A percentile compares a stretch with the other conserved stretches of the same genome.
These are phyloP conservation scores for Anguilla megastoma DNA, from an alignment of 2,797 vertebrate species.

Conservation along the genomic window DNA sequence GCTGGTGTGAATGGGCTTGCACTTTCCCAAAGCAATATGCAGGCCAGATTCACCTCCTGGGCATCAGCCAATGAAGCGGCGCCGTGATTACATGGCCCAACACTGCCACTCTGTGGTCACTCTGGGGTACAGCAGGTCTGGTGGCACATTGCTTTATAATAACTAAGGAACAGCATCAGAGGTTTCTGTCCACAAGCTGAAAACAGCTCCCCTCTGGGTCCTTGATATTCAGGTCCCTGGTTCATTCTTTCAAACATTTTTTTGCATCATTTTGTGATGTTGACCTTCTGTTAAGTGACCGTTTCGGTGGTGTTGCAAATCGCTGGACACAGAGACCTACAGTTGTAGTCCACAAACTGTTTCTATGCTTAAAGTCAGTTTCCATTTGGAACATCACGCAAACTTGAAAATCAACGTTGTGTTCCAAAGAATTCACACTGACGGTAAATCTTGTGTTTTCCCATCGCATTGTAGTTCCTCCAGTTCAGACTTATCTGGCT, in stretches of 20 bases:
- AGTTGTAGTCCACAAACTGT: background rate
- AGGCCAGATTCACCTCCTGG: constrained; percentile 37
- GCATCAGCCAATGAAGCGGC: background rate
- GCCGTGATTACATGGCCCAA: constrained; percentile 34
- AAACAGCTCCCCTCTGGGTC: background rate
- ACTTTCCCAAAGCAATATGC: constrained; percentile 35
- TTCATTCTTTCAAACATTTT: too few relatives aligned
- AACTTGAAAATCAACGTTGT: background rate
- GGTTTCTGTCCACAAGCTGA: background rate
- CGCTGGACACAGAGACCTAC: background rate
- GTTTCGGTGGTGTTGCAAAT: background rate
- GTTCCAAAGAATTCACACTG: background rate
- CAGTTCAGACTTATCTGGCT: too few relatives aligned
- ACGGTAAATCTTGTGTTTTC: background rate
- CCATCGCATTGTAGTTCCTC: too few relatives aligned
- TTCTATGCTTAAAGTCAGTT: background rate
- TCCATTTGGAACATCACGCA: background rate
- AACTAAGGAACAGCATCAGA: background rate
- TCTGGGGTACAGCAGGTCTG: background rate
- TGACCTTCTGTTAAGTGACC: background rate
- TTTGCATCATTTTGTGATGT: background rate
- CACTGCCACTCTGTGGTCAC: constrained; percentile 58
- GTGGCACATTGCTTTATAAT: background rate
- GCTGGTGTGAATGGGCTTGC: background rate
- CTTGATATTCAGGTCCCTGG: background rate